phyloP scores from a whole-genome alignment of 2,888 invertebrate genomes.

The Aethes cnicana region DNA sequence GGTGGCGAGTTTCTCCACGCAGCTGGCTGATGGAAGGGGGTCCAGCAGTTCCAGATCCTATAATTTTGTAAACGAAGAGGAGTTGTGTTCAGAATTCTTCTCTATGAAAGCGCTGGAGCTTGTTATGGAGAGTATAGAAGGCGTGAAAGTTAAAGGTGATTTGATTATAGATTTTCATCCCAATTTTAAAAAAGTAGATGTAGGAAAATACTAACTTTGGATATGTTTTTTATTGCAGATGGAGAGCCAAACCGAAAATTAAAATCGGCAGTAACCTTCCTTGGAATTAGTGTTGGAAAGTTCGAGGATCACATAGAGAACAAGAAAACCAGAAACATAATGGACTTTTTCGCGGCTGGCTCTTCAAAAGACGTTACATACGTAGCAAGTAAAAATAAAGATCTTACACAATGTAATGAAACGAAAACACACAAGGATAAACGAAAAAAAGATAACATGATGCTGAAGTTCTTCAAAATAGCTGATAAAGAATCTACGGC shows the following conservation, averaged over 20 bases:
- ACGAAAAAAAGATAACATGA: conserved; percentile 51
- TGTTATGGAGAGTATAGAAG: conserved; percentile 84
- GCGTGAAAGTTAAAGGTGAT: conserved; percentile 60
- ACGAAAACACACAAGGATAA: conserved; percentile 35
- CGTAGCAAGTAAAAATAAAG: conserved; percentile 39
- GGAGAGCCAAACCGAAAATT: conserved; percentile 60
- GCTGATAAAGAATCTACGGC: conserved; percentile 31
- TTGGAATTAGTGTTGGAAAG: conserved; percentile 91
- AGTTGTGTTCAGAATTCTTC: conserved; percentile 86
- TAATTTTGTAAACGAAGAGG: conserved; percentile 79
- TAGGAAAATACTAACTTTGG: neutral
- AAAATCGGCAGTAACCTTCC: conserved; percentile 83
- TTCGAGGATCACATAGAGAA: conserved; percentile 84
- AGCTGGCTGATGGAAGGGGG: conserved; percentile 79
- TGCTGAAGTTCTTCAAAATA: conserved; percentile 56
- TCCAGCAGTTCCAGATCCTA: conserved; percentile 85
- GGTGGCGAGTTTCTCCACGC: conserved; percentile 86
- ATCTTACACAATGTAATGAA: conserved; percentile 2
- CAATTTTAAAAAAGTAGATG: no score
- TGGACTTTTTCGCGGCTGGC: conserved; percentile 81
- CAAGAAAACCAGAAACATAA: conserved; percentile 81
- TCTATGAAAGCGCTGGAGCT: conserved; percentile 85
- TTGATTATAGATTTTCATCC: no score
- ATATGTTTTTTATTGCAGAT: conserved; percentile 51
- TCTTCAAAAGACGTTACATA: conserved; percentile 48